These are phyloP conservation scores for Nesidiocoris tenuis DNA, from an alignment of 2,888 invertebrate genomes.

Conservation along the genomic window DNA sequence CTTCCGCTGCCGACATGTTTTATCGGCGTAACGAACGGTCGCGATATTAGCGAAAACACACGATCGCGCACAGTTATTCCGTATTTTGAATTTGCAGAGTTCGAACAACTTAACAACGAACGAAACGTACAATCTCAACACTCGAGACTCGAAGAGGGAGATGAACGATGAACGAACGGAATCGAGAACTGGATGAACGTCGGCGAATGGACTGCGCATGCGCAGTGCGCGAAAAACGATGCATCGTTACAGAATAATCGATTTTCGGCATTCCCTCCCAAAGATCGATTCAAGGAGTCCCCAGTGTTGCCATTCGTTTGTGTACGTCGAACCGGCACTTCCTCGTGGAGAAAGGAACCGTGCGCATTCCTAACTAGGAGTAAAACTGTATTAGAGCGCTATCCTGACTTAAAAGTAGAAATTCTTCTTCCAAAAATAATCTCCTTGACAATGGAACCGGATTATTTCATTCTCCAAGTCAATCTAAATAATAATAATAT, in stretches of 20 bases:
- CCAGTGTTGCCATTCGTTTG: not conserved
- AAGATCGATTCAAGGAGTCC: not conserved
- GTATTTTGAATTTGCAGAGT: not conserved
- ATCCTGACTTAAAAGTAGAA: too few species aligned
- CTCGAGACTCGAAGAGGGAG: too few species aligned
- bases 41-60: not conserved
- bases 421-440: too few species aligned
- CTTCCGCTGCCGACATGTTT: constrained; percentile 65
- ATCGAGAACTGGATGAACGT: constrained; percentile 22
- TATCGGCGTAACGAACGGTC: not conserved
- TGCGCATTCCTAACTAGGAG: too few species aligned
- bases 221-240: not conserved
- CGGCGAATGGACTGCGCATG: constrained; percentile 26
- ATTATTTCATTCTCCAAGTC: too few species aligned
- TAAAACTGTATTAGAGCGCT: too few species aligned
- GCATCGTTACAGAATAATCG: constrained; percentile 1
- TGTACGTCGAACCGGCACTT: too few species aligned
- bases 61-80: not conserved
- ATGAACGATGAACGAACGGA: constrained; percentile 5
- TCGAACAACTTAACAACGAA: not conserved
- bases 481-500: too few species aligned
- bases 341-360: too few species aligned
- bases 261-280: not conserved
- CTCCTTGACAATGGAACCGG: too few species aligned
- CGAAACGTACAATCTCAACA: constrained; percentile 31